Evolutionary conservation across 2,888 invertebrate species (phyloP).

Genomic region (Entomobrya multifasciata): DNA sequence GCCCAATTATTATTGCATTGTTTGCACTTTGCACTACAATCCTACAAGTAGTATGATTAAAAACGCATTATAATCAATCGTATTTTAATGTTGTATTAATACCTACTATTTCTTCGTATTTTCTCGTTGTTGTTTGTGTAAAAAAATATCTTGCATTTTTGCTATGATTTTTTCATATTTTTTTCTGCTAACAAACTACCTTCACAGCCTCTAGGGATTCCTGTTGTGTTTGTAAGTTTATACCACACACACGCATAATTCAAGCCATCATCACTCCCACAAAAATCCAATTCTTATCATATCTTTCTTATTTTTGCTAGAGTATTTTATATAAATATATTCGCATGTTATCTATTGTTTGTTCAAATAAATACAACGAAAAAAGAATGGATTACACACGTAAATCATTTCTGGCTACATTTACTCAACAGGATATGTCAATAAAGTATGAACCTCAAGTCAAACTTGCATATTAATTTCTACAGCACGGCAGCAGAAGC

Average conservation of each 20-base stretch:
- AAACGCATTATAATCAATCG: constrained; percentile 43
- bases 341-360: background rate
- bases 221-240: no score
- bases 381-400: constrained; percentile 43
- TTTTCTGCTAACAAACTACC: constrained; percentile 35
- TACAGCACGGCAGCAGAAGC: background rate
- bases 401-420: constrained; percentile 61
- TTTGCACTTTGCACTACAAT: constrained; percentile 4
- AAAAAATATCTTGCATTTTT: background rate
- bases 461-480: constrained; percentile 27
- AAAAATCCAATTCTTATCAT: constrained; percentile 24
- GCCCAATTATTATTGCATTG: constrained; percentile 4
- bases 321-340: background rate
- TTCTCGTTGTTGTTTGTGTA: no score
- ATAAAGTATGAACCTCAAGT: no score
- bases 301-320: background rate
- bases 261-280: constrained; percentile 41
- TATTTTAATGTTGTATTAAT: constrained; percentile 27
- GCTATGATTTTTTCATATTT: constrained; percentile 35
- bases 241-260: constrained; percentile 34
- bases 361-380: constrained; percentile 15
- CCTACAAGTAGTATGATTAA: constrained; percentile 36
- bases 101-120: constrained; percentile 18
- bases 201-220: constrained; percentile 42
- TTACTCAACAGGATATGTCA: constrained; percentile 62